These are phyloP conservation scores for Catagonus wagneri DNA, from an alignment of 2,113 vertebrate species.

Conservation along the genomic window DNA sequence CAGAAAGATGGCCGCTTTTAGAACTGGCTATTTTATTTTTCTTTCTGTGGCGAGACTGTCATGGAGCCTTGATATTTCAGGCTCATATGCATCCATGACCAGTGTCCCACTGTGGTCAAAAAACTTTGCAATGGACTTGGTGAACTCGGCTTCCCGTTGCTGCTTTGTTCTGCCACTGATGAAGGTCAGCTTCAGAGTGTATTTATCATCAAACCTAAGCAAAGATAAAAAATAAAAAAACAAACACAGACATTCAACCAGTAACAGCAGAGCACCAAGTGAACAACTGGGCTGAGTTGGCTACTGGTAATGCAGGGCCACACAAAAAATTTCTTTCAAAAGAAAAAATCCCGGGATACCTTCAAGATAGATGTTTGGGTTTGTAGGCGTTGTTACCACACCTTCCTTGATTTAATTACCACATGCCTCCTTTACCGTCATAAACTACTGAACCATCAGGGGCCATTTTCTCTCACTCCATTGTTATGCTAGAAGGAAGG, in stretches of 20 bases:
- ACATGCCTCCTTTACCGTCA: neutral
- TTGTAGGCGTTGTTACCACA: neutral
- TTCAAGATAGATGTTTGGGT: constrained; percentile 19
- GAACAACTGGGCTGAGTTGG: neutral
- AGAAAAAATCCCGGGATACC: neutral
- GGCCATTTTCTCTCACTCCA: neutral
- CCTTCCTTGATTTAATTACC: neutral
- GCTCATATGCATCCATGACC: constrained; percentile 96
- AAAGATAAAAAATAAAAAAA: constrained; percentile 68
- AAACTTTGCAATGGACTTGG: constrained; percentile 94
- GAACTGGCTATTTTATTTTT: constrained; percentile 91
- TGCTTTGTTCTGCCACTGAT: constrained; percentile 90
- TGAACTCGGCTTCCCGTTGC: constrained; percentile 93
- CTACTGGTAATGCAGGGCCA: neutral
- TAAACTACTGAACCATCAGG: neutral
- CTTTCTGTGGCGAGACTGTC: constrained; percentile 92
- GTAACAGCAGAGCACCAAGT: neutral
- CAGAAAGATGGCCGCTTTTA: neutral
- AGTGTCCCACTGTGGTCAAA: constrained; percentile 94
- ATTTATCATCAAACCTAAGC: constrained; percentile 95
- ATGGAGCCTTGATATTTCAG: constrained; percentile 94
- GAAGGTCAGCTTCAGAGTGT: constrained; percentile 94
- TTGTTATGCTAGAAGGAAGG: neutral
- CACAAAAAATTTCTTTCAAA: neutral
- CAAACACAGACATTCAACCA: constrained; percentile 48